Evolutionary conservation across 2,888 invertebrate genomes (phyloP), one percentile per base, ranked within the genome.

Genomic region (Spisula subtruncata): DNA sequence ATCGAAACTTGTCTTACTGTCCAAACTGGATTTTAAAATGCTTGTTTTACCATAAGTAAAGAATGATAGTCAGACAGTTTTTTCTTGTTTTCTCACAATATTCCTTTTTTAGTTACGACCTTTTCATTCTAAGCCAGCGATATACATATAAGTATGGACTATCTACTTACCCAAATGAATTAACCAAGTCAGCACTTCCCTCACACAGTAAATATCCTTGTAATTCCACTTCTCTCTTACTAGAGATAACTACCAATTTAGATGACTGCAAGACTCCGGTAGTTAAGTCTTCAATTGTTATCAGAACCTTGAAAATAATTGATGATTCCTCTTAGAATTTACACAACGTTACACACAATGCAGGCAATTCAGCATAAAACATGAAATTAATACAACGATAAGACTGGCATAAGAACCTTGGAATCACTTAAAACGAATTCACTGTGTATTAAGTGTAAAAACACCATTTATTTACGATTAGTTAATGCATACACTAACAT

Each of bases 121-220:
- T n/a, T n/a, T n/a, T n/a, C n/a, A n/a, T n/a, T n/a, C n/a, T n/a
- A n/a, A n/a, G n/a, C n/a, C n/a, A n/a, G n/a, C n/a, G n/a, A n/a
- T n/a, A n/a, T n/a, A n/a, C n/a, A 41, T 66, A 51, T 66, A 10
- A 60, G 60, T n/a, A 60, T 25, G 8, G 5, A 66, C n/a, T 66
- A n/a, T 25, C 12, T 66, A 66, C 60, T 66, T 66, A 66, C 60
- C 60, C 60, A 66, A 66, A 66, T 66, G 60, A 66, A 66, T 25
- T n/a, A 66, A n/a, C 60, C 25, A 25, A 0, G 5, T 25, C n/a
- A n/a, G n/a, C 25, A 25, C 60, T 25, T 25, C 25, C 60, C 60
- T 25, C 60, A 66, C 51, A 66, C 60, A 66, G n/a, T 25, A 66
- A 66, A 66, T 66, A 66, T 10, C 25, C n/a, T 12, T 25, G 60